These are phyloP conservation scores for Tyrannus savana DNA, from an alignment of 2,113 vertebrate species.

Conservation along the genomic window DNA sequence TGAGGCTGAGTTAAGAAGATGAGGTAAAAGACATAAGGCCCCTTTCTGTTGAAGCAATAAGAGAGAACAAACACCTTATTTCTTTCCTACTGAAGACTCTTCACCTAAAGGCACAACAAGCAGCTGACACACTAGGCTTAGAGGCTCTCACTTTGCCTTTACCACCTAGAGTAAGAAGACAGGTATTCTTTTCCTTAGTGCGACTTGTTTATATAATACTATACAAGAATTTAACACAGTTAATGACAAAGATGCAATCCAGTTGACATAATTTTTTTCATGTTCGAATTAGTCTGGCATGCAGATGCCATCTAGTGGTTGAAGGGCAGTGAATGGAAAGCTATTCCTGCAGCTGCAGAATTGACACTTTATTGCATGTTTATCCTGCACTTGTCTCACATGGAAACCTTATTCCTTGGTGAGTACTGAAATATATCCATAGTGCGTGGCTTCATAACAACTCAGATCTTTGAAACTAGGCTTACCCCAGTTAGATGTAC, in stretches of 20 bases:
- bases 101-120: background rate
- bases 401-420: background rate
- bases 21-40: background rate
- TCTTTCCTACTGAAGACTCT: background rate
- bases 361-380: background rate
- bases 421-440: background rate
- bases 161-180: background rate
- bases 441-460: background rate
- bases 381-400: background rate
- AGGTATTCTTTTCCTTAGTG: background rate
- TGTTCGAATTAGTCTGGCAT: background rate
- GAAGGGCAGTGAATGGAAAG: background rate
- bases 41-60: background rate
- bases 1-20: background rate
- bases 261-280: fast-evolving
- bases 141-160: background rate
- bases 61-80: background rate
- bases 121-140: background rate
- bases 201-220: background rate
- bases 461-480: background rate
- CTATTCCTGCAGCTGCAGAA: background rate
- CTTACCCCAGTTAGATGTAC: background rate
- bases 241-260: background rate
- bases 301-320: constrained; percentile 26
- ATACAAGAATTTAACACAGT: background rate